Base-by-base conservation (phyloP, 2,113 vertebrate species). In the Upupa epops region DNA sequence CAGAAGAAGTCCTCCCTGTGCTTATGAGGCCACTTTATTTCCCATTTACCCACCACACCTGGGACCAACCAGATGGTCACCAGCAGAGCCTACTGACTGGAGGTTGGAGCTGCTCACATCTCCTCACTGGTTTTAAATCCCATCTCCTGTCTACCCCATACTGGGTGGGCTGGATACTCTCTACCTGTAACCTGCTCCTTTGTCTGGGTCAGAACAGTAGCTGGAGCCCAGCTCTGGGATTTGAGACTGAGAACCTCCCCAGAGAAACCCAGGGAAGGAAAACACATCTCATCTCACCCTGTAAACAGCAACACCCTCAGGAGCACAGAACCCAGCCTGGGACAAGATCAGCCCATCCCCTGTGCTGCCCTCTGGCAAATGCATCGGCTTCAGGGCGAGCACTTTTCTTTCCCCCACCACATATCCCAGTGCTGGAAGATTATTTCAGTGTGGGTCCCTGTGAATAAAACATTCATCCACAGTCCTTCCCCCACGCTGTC, bases 381-480 rank as follows among this genome's bases (percentile, higher is more conserved):
- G 32, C 66, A 61, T 16, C 71, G 45, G 40, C 28, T 26, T 18
- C 0, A 0, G 48, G 37, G 55, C 56, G 31, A 31, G 40, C 40
- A 3, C 46, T 60, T 71, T 42, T 69, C 29, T 29, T 20, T n/a
- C 19, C 34, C 56, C 3, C 22, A 12, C 31, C 51, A 17, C 66
- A 37, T 51, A 70, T 37, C 48, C 76, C 70, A 28, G 86, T 3
- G 46, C 65, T 5, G 11, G 95, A 64, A 60, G 84, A 63, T 84
- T 13, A 26, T 91, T 79, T 56, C 94, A 92, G 86, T 11, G 66
- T 58, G 93, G 89, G 87, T 94, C 80, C 36, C 55, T 93, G 82
- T 96, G 92, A 95, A 96, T 93, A 92, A 96, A 84, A 95, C 93
- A 95, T 94, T 96, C 94, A 90, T 85, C 75, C 52, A 3, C 42